Percentiles rank a stretch among this genome's conserved stretches.
Conservation (phyloP, 2,888 invertebrate species). For the Crocallis elinguaria region DNA sequence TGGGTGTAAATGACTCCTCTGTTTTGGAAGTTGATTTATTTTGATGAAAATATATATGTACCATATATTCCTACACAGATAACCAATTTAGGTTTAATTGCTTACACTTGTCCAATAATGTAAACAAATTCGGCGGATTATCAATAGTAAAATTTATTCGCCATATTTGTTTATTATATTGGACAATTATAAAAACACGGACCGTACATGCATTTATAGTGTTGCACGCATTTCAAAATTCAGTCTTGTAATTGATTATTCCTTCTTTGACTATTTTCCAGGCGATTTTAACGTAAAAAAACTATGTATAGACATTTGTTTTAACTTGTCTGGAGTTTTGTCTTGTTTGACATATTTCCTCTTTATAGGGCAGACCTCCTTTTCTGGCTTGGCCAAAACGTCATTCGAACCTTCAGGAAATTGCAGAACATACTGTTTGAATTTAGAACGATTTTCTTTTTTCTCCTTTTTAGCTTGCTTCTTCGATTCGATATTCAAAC, state of each 20-base stretch:
- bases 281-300: slow-evolving; percentile 58
- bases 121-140: too few species aligned
- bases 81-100: too few species aligned
- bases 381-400: slow-evolving; percentile 50
- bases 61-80: too few species aligned
- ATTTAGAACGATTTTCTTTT: slow-evolving; percentile 28
- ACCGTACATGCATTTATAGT: too few species aligned
- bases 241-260: too few species aligned
- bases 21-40: too few species aligned
- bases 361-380: slow-evolving; percentile 50
- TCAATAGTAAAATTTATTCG: too few species aligned
- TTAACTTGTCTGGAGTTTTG: slow-evolving; percentile 57
- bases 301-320: slow-evolving; percentile 65
- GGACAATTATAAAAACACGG: neutral
- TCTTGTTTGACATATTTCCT: slow-evolving; percentile 52
- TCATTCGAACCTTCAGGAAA: slow-evolving; percentile 41
- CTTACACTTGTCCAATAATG: too few species aligned
- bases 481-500: slow-evolving; percentile 51
- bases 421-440: slow-evolving; percentile 65
- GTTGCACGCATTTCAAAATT: too few species aligned
- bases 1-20: too few species aligned
- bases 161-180: neutral
- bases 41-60: too few species aligned
- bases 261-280: neutral
- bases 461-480: slow-evolving; percentile 31